Conservation (phyloP, 2,888 invertebrate genomes). For the Troides oblongomaculatus region DNA sequence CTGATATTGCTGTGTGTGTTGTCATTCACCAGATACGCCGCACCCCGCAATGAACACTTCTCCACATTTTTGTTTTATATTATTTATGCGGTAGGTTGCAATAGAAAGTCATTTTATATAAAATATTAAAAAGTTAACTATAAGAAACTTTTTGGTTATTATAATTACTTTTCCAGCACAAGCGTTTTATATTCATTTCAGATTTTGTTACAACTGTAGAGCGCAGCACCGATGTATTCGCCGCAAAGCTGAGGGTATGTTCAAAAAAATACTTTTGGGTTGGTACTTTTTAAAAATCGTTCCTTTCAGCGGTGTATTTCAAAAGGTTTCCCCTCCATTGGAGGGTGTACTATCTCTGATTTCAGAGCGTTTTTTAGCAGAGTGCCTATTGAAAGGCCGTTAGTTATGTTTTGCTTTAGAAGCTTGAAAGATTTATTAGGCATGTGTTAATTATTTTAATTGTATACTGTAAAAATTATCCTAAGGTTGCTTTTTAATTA, state of each 20-base stretch:
- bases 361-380: conserved; percentile 13
- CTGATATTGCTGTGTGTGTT: no score
- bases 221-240: not conserved
- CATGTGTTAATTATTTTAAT: not conserved
- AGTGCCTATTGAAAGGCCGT: conserved; percentile 17
- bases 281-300: conserved; percentile 12
- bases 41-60: no score
- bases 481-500: no score
- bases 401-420: conserved; percentile 7
- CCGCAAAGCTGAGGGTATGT: conserved; percentile 1
- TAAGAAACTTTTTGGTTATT: not conserved
- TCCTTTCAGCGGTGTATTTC: conserved; percentile 15
- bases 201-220: not conserved
- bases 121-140: no score
- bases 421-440: not conserved
- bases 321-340: conserved; percentile 13
- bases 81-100: no score
- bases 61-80: no score
- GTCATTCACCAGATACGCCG: no score
- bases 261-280: conserved; percentile 12
- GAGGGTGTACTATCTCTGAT: conserved; percentile 15
- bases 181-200: not conserved
- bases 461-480: not conserved
- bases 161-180: not conserved
- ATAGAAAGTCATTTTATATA: no score